Evolutionary conservation across 2,797 vertebrate genomes (phyloP).

Genomic region (Sciurus carolinensis): DNA sequence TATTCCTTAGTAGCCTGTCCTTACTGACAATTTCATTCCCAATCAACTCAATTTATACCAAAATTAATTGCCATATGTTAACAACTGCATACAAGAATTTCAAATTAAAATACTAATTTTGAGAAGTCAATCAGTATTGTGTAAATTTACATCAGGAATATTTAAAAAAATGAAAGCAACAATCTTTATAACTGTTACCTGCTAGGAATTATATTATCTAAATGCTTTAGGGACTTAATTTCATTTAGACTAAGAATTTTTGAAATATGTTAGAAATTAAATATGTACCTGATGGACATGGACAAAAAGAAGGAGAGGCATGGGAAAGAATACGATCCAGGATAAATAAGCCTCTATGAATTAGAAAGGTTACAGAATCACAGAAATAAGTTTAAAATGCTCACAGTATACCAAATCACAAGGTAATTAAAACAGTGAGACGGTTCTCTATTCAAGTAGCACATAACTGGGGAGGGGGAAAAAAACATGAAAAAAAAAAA

Average conservation of each 20-base stretch:
- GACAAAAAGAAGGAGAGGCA: neutral
- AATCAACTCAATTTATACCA: neutral
- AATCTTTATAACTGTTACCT: neutral
- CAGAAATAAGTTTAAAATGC: neutral
- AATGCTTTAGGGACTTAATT: slow-evolving; percentile 22
- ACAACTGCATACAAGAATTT: neutral
- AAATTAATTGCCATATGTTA: slow-evolving; percentile 32
- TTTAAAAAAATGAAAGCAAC: neutral
- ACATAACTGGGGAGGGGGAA: neutral
- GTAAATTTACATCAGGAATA: slow-evolving; percentile 33
- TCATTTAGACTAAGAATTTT: neutral
- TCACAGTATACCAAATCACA: neutral
- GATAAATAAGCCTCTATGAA: slow-evolving; percentile 6
- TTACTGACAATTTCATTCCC: slow-evolving; percentile 3
- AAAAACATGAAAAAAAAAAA: neutral
- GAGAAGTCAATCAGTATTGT: neutral
- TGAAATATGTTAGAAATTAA: slow-evolving; percentile 37
- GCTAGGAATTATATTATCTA: neutral
- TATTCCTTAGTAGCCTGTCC: neutral
- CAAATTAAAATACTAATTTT: slow-evolving; percentile 42
- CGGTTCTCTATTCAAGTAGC: neutral
- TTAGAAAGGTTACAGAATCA: slow-evolving; percentile 2
- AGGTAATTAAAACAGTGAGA: neutral
- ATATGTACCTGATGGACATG: neutral
- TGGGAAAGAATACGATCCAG: neutral